These are phyloP conservation scores for Drosophila bipectinata DNA, from an alignment of 1,140 invertebrate species.

Conservation along the genomic window DNA sequence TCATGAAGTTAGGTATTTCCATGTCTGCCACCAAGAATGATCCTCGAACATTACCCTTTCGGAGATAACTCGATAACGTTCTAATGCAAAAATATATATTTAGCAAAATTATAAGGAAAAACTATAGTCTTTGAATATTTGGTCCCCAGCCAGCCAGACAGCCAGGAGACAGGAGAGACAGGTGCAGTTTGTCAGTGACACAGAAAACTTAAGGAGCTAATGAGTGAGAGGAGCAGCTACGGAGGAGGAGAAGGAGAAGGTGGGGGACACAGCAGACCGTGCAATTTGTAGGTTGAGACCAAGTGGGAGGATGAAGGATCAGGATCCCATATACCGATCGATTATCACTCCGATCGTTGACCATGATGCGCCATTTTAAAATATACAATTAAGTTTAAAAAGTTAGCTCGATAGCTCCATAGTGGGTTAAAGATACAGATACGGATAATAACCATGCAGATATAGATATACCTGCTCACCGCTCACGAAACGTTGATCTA, in stretches of 20 bases:
- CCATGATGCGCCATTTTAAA: constrained; percentile 77
- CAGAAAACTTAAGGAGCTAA: constrained; percentile 11
- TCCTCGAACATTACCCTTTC: constrained; percentile 23
- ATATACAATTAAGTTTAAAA: constrained; percentile 73
- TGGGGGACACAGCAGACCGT: constrained; percentile 64
- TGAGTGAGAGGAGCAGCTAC: constrained; percentile 30
- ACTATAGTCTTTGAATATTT: constrained; percentile 34
- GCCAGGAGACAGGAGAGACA: constrained; percentile 4
- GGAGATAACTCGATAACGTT: constrained; percentile 30
- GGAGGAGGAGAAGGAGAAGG: neutral
- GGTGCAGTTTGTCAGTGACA: constrained; percentile 9
- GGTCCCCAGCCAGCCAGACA: neutral
- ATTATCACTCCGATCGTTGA: constrained; percentile 40
- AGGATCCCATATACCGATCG: constrained; percentile 19
- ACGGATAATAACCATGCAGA: neutral
- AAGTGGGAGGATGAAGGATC: constrained; percentile 5
- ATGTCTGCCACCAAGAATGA: constrained; percentile 41
- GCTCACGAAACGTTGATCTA: constrained; percentile 70
- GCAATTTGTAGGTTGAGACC: constrained; percentile 75
- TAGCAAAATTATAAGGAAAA: constrained; percentile 43
- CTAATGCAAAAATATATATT: constrained; percentile 42
- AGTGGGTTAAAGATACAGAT: too few species aligned
- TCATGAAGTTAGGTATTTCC: constrained; percentile 52
- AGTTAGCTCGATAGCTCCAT: constrained; percentile 55
- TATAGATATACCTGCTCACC: constrained; percentile 25